These are phyloP conservation scores for cat (Felis catus) DNA, from an alignment of 2,113 vertebrate genomes.

Conservation along the genomic window F.catus_Fca126_mat1.0 CM031428.1:19453001-19453500, in stretches of 20 bases:
- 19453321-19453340: neutral
- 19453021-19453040: neutral
- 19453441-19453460: neutral
- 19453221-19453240: neutral
- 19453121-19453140: neutral
- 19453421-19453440: slow-evolving; percentile 3
- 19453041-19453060: rapidly evolving
- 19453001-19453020: neutral
- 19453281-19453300: neutral
- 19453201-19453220: neutral
- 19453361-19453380: neutral
- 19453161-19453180: neutral
- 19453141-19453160: no score
- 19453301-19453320: neutral
- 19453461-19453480: slow-evolving; percentile 9
- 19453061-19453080: rapidly evolving
- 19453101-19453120: neutral
- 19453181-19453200: neutral
- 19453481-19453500: neutral
- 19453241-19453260: neutral
- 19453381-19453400: neutral
- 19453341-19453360: neutral
- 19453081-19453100: neutral
- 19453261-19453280: neutral
- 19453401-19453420: neutral